A percentile compares a stretch with the other conserved stretches of the same genome.
Conservation (phyloP, 2,113 vertebrate genomes). For the Neodontobutis hainanensis region DNA sequence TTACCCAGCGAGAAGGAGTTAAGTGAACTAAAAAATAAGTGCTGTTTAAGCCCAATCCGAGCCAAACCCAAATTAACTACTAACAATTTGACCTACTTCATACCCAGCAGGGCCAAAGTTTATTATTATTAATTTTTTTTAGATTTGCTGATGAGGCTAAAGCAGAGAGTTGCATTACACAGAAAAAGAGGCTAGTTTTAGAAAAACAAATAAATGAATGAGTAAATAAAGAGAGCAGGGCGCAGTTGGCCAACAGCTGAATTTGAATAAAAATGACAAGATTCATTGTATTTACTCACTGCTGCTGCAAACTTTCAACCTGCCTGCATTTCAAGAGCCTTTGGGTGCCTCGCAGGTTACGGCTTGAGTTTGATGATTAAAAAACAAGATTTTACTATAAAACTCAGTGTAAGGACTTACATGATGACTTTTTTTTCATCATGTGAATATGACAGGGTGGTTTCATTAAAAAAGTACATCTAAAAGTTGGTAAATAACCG, state of each 20-base stretch:
- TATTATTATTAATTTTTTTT: constrained; percentile 44
- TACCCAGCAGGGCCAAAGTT: constrained; percentile 59
- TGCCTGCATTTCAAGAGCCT: background rate
- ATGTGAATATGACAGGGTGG: too few species aligned
- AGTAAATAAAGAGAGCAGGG: constrained; percentile 50
- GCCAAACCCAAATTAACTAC: constrained; percentile 59
- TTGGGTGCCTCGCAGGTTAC: too few species aligned
- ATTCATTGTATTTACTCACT: background rate
- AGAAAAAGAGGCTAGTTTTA: constrained; percentile 52
- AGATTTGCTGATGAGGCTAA: constrained; percentile 75
- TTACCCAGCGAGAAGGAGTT: constrained; percentile 53
- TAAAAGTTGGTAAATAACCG: too few species aligned
- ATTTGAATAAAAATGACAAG: background rate
- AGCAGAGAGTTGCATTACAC: constrained; percentile 64
- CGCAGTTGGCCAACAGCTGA: constrained; percentile 3
- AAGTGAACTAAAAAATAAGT: constrained; percentile 60
- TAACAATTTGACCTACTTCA: constrained; percentile 74
- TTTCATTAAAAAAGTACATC: too few species aligned
- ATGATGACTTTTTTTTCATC: too few species aligned
- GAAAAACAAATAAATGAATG: constrained; percentile 65
- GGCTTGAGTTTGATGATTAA: too few species aligned
- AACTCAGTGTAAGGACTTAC: too few species aligned
- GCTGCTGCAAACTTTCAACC: constrained; percentile 1
- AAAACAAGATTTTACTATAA: too few species aligned
- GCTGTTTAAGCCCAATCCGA: constrained; percentile 49